Base-by-base conservation (phyloP, 1,140 invertebrate genomes). In the Diploscapter pachys region DNA sequence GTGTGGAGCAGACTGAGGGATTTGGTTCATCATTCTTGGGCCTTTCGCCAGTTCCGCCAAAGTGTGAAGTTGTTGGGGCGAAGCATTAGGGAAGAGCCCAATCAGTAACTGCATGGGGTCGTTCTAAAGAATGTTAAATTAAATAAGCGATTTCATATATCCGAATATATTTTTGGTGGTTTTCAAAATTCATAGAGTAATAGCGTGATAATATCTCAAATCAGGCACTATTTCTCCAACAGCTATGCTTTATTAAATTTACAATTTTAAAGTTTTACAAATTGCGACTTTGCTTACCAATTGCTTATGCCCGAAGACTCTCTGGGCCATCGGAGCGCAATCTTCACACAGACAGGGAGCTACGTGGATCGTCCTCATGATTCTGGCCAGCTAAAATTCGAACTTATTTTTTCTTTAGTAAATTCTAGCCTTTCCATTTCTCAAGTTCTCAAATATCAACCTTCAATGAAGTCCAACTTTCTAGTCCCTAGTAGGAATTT, bases 321-420 rank as follows among this genome's bases (percentile, higher is more conserved):
- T 52, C 51, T 48, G 9, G 51, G 53, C 52, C 49, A 52, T 6
- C 50, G 52, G 52, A 9, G 4, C 3, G 31, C 73, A 74, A 0
- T 65, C 59, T 3, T 51, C 3, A 48, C 73, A 74, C 9, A 55
- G 13, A 31, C 73, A 74, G 6, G 13, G 48, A 4, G 53, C 5
- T 5, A 56, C 65, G 49, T 69, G 54, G 4, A 74, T 55, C 49
- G 53, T 50, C 6, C 48, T 74, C 65, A 74, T 74, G n/a, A 74
- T 74, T 3, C 63, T 52, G 57, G 54, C 11, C 4, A 74, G 73
- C 73, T 74, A 61, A 31, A 74, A 74, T n/a, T 49, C 57, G 9
- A 11, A 59, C 9, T 59, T 59, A 31, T 11, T 65, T 65, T 31
- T 31, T 50, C 31, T 31, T 31, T 65, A 8, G 6, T 11, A 59